Evolutionary conservation across 2,888 invertebrate genomes (phyloP).

Genomic region (Norana najaformis): DNA sequence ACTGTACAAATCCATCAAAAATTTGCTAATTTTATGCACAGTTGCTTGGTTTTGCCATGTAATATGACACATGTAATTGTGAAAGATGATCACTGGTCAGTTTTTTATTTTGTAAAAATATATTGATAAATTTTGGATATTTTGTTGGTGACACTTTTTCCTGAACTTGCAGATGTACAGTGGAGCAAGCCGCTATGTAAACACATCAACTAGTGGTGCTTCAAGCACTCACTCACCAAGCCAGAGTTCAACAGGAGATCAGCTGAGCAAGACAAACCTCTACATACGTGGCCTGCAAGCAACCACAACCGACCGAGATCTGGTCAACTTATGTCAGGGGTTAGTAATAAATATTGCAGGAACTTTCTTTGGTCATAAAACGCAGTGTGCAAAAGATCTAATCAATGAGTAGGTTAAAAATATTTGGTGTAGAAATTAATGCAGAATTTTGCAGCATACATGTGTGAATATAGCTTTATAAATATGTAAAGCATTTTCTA

Average conservation of each 20-base stretch:
- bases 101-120: background rate
- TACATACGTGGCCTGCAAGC: slow-evolving; percentile 95
- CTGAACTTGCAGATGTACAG: background rate
- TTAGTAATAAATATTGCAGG: too few relatives aligned
- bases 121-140: background rate
- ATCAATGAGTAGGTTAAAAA: background rate
- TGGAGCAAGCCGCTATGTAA: slow-evolving; percentile 51
- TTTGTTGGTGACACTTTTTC: background rate
- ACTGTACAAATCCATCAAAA: background rate
- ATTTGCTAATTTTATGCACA: background rate
- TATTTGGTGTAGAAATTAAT: too few relatives aligned
- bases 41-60: background rate
- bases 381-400: too few relatives aligned
- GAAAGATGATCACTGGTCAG: background rate
- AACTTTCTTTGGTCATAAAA: too few relatives aligned
- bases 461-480: too few relatives aligned
- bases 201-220: slow-evolving; percentile 58
- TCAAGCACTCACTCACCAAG: slow-evolving; percentile 57
- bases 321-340: slow-evolving; percentile 94
- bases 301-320: slow-evolving; percentile 93
- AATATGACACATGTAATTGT: background rate
- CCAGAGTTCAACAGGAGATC: slow-evolving; percentile 55
- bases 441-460: too few relatives aligned
- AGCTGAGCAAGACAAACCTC: slow-evolving; percentile 93
- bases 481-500: too few relatives aligned